Evolutionary conservation across 1,140 invertebrate species (phyloP).

Genomic region (Zaprionus nigranus): DNA sequence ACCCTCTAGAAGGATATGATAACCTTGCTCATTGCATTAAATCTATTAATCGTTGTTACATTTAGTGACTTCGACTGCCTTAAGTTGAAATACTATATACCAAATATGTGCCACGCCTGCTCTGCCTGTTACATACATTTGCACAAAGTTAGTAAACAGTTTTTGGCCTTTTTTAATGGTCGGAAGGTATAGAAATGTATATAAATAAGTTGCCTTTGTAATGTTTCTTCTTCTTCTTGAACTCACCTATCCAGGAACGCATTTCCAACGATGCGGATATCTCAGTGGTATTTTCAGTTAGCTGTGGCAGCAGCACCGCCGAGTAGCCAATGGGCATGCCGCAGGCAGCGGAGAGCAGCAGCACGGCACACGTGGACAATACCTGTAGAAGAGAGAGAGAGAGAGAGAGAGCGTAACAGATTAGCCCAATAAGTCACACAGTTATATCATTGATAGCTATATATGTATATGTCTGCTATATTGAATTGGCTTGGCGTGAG

Average conservation of each 20-base stretch:
- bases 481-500: conserved; percentile 6
- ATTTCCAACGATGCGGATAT: conserved; percentile 86
- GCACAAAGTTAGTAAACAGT: no score
- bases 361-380: conserved; percentile 88
- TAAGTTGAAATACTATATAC: no score
- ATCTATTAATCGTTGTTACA: no score
- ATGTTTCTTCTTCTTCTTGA: not conserved
- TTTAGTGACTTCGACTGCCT: no score
- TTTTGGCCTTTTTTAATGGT: no score
- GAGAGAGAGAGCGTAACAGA: not conserved
- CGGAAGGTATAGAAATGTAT: no score
- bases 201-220: no score
- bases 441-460: not conserved
- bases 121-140: no score
- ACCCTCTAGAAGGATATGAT: no score
- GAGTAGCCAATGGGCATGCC: conserved; percentile 91
- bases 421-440: not conserved
- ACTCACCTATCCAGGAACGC: conserved; percentile 89
- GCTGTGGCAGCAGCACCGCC: conserved; percentile 88
- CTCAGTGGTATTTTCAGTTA: conserved; percentile 85
- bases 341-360: conserved; percentile 87
- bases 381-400: conserved; percentile 84
- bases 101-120: no score
- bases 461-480: not conserved
- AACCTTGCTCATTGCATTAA: no score